Percentiles rank a stretch among this genome's conserved stretches.
Evolutionary conservation across 2,113 vertebrate genomes (phyloP).

Genomic region (Candoia aspera): DNA sequence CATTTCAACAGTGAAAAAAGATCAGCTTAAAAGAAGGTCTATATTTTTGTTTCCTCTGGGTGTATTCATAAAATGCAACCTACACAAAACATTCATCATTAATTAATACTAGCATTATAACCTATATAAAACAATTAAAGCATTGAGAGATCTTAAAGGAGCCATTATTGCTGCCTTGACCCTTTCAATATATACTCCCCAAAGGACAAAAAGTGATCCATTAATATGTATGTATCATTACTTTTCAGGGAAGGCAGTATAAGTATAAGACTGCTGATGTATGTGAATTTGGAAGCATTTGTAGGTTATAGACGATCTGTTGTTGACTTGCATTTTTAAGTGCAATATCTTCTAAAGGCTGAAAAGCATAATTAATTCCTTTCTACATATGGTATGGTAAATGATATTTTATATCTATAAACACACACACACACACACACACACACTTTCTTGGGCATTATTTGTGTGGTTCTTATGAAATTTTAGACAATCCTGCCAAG

Average conservation of each 20-base stretch:
- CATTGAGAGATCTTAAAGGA: conserved; percentile 75
- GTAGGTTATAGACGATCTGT: conserved; percentile 67
- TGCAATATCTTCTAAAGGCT: conserved; percentile 75
- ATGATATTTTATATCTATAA: conserved; percentile 15
- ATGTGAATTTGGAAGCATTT: conserved; percentile 75
- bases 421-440: background rate
- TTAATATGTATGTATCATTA: conserved; percentile 78
- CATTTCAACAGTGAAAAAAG: conserved; percentile 50
- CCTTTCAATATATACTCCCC: conserved; percentile 75
- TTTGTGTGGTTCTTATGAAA: conserved; percentile 48
- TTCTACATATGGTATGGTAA: conserved; percentile 60
- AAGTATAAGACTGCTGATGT: conserved; percentile 74
- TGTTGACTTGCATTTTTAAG: conserved; percentile 73
- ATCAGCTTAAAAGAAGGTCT: conserved; percentile 47
- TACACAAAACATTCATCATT: conserved; percentile 68
- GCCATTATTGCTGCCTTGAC: conserved; percentile 73
- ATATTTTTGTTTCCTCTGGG: background rate
- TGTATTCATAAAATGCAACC: conserved; percentile 60
- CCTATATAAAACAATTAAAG: conserved; percentile 77
- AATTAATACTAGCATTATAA: conserved; percentile 73
- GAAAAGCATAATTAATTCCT: conserved; percentile 79
- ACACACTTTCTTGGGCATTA: conserved; percentile 39
- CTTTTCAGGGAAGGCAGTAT: conserved; percentile 56
- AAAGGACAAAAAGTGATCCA: conserved; percentile 77
- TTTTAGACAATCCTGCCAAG: conserved; percentile 50